Evolutionary conservation across 2,888 invertebrate genomes (phyloP).

Genomic region (Caenorhabditis macrosperma): DNA sequence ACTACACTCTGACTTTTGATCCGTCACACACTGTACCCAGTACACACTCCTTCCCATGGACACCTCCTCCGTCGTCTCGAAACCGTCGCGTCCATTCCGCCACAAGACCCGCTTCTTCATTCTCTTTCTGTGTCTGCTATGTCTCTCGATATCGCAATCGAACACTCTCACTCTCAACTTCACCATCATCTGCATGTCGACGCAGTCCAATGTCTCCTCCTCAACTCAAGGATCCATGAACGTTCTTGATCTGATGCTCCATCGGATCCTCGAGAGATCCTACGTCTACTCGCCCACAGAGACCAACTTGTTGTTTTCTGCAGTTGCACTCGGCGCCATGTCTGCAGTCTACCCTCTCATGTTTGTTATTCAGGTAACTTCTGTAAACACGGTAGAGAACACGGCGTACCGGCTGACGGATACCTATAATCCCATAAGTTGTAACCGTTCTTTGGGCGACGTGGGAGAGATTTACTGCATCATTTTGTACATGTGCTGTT

Average conservation of each 20-base stretch:
- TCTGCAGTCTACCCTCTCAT: slow-evolving; percentile 66
- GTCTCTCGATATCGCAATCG: slow-evolving; percentile 62
- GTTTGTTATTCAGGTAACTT: slow-evolving; percentile 51
- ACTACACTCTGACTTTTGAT: slow-evolving; percentile 45
- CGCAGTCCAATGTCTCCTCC: slow-evolving; percentile 7
- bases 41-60: neutral
- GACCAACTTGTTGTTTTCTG: slow-evolving; percentile 61
- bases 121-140: slow-evolving; percentile 60
- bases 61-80: neutral
- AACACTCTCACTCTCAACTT: slow-evolving; percentile 65
- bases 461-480: neutral
- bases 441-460: neutral
- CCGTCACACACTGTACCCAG: neutral
- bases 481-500: neutral
- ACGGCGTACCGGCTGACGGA: neutral
- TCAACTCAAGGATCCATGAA: neutral
- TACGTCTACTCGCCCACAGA: slow-evolving; percentile 54
- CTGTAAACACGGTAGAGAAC: neutral
- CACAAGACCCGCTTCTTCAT: slow-evolving; percentile 81
- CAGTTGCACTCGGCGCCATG: slow-evolving; percentile 65
- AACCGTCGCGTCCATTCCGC: slow-evolving; percentile 32
- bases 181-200: slow-evolving; percentile 67
- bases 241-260: neutral
- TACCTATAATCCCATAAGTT: neutral
- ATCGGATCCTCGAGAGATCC: slow-evolving; percentile 16